phyloP scores from a whole-genome alignment of 2,113 vertebrate species.

The Rhinolophus sinicus region DNA sequence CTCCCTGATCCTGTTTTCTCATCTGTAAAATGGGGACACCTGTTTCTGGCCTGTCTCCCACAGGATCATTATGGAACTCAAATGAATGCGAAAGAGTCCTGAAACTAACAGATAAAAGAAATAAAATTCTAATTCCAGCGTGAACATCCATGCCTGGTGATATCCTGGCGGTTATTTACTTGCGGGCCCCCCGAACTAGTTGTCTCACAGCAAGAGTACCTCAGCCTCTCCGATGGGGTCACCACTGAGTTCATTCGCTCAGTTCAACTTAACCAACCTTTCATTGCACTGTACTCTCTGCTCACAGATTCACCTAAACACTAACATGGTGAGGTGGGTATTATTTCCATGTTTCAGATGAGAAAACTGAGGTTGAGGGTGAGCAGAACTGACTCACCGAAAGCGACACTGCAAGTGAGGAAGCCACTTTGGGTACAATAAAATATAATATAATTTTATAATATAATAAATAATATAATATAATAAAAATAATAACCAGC shows the following conservation, averaged over 20 bases:
- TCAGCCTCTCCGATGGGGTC: not conserved
- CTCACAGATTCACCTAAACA: not conserved
- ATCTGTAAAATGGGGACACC: not conserved
- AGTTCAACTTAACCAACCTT: not conserved
- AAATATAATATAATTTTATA: too few relatives aligned
- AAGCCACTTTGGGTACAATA: not conserved
- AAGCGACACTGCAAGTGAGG: not conserved
- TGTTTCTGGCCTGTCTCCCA: not conserved
- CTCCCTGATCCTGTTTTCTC: not conserved
- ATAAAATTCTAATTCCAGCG: not conserved
- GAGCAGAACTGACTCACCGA: not conserved
- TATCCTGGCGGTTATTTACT: not conserved
- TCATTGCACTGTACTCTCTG: not conserved
- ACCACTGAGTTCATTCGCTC: not conserved
- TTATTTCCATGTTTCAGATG: not conserved
- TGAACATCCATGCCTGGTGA: not conserved
- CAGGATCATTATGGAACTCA: not conserved
- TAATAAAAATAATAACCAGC: not conserved
- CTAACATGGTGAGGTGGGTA: too few relatives aligned
- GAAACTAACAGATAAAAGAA: not conserved
- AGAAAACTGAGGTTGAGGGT: not conserved
- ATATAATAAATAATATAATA: too few relatives aligned
- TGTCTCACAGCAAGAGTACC: not conserved
- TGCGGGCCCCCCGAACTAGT: not conserved
- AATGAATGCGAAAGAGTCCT: not conserved